Evolutionary conservation across 2,888 invertebrate species (phyloP), one percentile per base, ranked within the genome.

Genomic region (Oligia fasciuncula): DNA sequence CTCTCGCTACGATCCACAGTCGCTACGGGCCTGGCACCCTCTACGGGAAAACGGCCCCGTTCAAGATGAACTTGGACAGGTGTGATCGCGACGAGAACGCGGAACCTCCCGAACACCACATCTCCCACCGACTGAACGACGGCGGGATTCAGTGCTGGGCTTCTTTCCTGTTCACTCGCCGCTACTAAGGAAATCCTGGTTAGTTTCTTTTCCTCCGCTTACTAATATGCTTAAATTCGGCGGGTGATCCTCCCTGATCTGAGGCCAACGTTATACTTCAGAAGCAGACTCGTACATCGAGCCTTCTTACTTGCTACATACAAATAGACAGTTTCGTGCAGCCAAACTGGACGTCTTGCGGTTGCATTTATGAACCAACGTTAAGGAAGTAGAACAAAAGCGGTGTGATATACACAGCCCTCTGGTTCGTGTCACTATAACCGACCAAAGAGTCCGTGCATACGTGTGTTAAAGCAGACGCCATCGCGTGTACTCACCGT

Each of bases 161-260:
- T 97, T 83, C 90, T 66, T 97, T 96, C 97, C 97, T 94, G 94
- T 97, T 93, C 93, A 91, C 92, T 92, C 93, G 93, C 93, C 92
- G 92, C 92, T 93, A 93, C 93, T 93, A 87, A 90, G 93, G 92
- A 91, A 93, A 93, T 93, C 93, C 92, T 92, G 46, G 93, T 93
- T 92, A 93, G 93, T 98, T 98, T 97, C 97, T 97, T 97, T 97
- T 97, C 97, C 97, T 97, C 97, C 97, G 97, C 97, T 97, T 97
- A 97, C 93, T 97, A 95, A 97, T 97, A 97, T 97, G 97, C 97
- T 97, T 97, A 97, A 97, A 94, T 97, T 94, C 93, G 91, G 95
- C 94, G 96, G 81, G 54, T 54, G 19, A 54, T 40, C 40, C 40
- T 40, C 40, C 40, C 54, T 54, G 54, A 75, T 76, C 75, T 67